phyloP scores from a whole-genome alignment of 2,888 invertebrate genomes.

The Mythimna lalbum region DNA sequence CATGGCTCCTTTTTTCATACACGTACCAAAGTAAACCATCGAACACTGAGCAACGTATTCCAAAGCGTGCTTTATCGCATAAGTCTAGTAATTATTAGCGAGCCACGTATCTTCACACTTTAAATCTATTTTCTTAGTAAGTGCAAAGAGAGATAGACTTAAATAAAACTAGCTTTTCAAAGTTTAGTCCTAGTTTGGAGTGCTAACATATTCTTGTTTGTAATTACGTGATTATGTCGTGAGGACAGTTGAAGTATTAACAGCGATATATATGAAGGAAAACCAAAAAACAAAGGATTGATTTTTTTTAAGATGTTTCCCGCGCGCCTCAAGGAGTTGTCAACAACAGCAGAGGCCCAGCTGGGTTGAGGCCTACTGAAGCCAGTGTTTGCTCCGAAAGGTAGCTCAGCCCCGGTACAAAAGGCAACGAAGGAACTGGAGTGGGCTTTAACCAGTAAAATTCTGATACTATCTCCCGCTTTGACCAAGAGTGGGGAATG shows the following conservation, averaged over 20 bases:
- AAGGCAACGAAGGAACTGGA: no score
- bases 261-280: no score
- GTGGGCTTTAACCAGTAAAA: no score
- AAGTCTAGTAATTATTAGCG: slow-evolving; percentile 39
- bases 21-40: slow-evolving; percentile 36
- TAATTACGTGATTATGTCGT: not conserved
- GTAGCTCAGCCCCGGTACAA: no score
- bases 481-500: no score
- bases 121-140: slow-evolving; percentile 16
- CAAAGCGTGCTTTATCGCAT: slow-evolving; percentile 62
- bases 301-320: no score
- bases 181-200: not conserved
- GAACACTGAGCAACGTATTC: slow-evolving; percentile 43
- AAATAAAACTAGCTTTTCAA: not conserved
- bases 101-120: slow-evolving; percentile 15
- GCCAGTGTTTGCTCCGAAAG: no score
- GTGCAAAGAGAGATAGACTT: not conserved
- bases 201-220: not conserved
- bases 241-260: not conserved
- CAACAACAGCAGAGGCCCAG: no score
- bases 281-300: no score
- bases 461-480: no score
- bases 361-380: no score
- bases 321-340: no score
- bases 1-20: slow-evolving; percentile 27